Base-by-base conservation (phyloP, 1,140 invertebrate genomes). In the Batillaria attramentaria region DNA sequence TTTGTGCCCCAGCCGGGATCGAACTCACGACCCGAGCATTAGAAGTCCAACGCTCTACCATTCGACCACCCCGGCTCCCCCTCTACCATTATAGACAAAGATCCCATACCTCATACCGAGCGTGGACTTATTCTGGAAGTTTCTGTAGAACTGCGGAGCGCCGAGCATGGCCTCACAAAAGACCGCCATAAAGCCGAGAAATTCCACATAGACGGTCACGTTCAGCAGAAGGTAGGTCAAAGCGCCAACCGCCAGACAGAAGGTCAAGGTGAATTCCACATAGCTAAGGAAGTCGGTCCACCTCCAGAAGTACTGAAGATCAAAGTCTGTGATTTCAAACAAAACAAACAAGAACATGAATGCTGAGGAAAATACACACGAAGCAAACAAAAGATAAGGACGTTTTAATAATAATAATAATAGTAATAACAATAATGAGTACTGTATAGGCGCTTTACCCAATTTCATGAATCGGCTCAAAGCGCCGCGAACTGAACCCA, bases 281-380 rank as follows among this genome's bases (percentile, higher is more conserved):
- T 99, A 99, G 65, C 97, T 99, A 89, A 96, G 94, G 89, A 99
- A 98, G 92, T 99, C 97, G 78, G 97, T 98, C 98, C 98, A 99
- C 88, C 96, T 95, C 98, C 98, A 99, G 93, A 99, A 99, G 92
- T 96, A 95, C 20, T 80, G 77, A n/a, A 39, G 43, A 70, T 91
- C 85, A 81, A 91, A 87, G 82, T 91, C 90, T 91, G 85, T 57
- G 84, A 85, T 33, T n/a, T 3, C 43, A 5, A 50, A 41, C 72
- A 72, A 81, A 54, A 66, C 46, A 54, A n/a, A n/a, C n/a, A n/a
- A n/a, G n/a, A n/a, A 68, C 28, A 57, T 76, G 41, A 16, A 76
- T 37, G 62, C 39, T 65, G 3, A 65, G 5, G 42, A 1, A 68
- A 69, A 43, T 41, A 35, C 43, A 74, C 3, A 35, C 1, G 3